These are phyloP conservation scores for Lathamus discolor DNA, from an alignment of 2,113 vertebrate genomes.

Conservation along the genomic window DNA sequence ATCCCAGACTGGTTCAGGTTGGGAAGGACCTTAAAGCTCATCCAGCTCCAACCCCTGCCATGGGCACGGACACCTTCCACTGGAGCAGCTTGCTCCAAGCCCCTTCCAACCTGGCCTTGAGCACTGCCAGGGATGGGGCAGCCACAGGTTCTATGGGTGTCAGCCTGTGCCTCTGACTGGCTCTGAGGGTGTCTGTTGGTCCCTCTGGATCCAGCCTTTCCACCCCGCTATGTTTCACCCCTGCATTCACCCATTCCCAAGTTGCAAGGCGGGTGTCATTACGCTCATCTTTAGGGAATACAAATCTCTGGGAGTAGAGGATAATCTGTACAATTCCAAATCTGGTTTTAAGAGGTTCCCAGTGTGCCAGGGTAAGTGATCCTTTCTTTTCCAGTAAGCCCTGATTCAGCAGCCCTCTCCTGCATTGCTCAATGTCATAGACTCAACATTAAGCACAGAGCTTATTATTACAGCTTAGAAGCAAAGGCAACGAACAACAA, in stretches of 20 bases:
- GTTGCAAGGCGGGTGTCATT: not conserved
- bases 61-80: not conserved
- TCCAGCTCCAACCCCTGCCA: not conserved
- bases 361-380: not conserved
- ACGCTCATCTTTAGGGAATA: not conserved
- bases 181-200: not conserved
- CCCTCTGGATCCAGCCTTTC: not conserved
- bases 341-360: not conserved
- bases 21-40: not conserved
- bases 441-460: not conserved
- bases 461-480: not conserved
- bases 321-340: not conserved
- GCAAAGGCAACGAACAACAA: not conserved
- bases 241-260: not conserved
- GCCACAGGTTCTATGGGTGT: not conserved
- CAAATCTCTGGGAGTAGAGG: not conserved
- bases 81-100: not conserved
- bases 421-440: not conserved
- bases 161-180: not conserved
- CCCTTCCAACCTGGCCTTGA: too few relatives aligned
- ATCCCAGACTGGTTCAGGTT: not conserved
- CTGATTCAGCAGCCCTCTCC: not conserved
- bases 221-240: fast-evolving
- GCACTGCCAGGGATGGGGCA: too few relatives aligned
- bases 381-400: fast-evolving